phyloP scores from a whole-genome alignment of 2,888 invertebrate species.

The Patella pellucida region DNA sequence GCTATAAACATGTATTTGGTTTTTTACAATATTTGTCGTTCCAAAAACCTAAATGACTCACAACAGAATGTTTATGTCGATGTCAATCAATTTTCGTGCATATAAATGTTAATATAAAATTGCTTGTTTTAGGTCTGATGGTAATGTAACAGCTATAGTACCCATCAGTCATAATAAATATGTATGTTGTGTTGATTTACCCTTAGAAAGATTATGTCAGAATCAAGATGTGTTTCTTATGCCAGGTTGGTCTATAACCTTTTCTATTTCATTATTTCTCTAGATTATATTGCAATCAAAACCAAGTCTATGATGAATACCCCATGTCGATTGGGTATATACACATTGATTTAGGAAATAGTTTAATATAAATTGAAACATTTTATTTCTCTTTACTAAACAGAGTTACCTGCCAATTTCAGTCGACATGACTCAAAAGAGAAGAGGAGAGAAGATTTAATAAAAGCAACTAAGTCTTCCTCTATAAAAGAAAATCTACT shows the following conservation, averaged over 20 bases:
- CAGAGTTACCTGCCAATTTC: neutral
- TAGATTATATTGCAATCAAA: no score
- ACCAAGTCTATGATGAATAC: no score
- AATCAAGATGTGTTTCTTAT: conserved; percentile 49
- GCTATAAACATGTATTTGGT: no score
- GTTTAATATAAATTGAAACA: no score
- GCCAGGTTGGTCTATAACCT: conserved; percentile 45
- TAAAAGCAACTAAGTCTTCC: conserved; percentile 23
- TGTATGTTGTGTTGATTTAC: conserved; percentile 58
- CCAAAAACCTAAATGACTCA: no score
- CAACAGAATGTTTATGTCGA: no score
- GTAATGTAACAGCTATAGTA: conserved; percentile 47
- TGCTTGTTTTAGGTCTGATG: conserved; percentile 48
- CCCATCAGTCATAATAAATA: conserved; percentile 43
- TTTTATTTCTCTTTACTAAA: no score
- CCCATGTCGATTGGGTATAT: no score
- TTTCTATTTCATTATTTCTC: no score
- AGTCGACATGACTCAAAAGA: neutral
- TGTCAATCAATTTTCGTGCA: neutral
- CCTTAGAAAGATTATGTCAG: conserved; percentile 58
- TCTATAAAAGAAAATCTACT: conserved; percentile 50
- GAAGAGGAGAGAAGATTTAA: conserved; percentile 24
- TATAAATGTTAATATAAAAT: neutral
- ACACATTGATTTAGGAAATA: no score
- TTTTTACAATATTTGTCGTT: no score